These are phyloP conservation scores for Cynaeus angustus DNA, from an alignment of 2,888 invertebrate genomes.

Conservation along the genomic window DNA sequence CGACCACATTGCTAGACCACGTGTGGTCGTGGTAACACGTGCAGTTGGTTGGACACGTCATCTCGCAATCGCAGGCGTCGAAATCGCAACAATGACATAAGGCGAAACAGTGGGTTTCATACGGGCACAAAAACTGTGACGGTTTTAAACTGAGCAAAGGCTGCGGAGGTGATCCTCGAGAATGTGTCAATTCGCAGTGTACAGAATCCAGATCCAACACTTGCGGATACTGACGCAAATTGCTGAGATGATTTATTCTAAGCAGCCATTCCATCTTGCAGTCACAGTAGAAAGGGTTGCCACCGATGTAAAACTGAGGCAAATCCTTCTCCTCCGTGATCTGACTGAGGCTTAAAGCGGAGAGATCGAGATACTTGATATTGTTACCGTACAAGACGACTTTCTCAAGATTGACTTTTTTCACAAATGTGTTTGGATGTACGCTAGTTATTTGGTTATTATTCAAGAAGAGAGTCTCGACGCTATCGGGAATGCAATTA, in stretches of 20 bases:
- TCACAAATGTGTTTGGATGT: conserved; percentile 80
- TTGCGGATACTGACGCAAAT: conserved; percentile 83
- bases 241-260: conserved; percentile 84
- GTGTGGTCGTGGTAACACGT: conserved; percentile 91
- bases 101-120: conserved; percentile 88
- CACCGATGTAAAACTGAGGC: conserved; percentile 86
- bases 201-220: conserved; percentile 87
- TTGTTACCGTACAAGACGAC: conserved; percentile 86
- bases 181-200: conserved; percentile 83
- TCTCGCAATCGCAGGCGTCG: conserved; percentile 93
- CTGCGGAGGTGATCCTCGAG: conserved; percentile 77
- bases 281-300: conserved; percentile 89
- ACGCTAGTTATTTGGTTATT: conserved; percentile 83
- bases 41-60: conserved; percentile 91
- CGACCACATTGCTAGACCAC: conserved; percentile 89
- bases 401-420: conserved; percentile 83
- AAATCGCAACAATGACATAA: conserved; percentile 93
- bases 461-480: conserved; percentile 82
- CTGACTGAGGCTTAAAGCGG: conserved; percentile 80
- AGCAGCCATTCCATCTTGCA: conserved; percentile 92
- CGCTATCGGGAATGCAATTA: conserved; percentile 82
- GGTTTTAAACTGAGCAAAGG: conserved; percentile 81
- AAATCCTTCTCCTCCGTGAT: conserved; percentile 80
- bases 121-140: conserved; percentile 87
- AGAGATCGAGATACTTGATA: conserved; percentile 81